A percentile compares a stretch with the other conserved stretches of the same genome.
phyloP scores from a whole-genome alignment of 2,888 invertebrate genomes.

The Dryomyza anilis region DNA sequence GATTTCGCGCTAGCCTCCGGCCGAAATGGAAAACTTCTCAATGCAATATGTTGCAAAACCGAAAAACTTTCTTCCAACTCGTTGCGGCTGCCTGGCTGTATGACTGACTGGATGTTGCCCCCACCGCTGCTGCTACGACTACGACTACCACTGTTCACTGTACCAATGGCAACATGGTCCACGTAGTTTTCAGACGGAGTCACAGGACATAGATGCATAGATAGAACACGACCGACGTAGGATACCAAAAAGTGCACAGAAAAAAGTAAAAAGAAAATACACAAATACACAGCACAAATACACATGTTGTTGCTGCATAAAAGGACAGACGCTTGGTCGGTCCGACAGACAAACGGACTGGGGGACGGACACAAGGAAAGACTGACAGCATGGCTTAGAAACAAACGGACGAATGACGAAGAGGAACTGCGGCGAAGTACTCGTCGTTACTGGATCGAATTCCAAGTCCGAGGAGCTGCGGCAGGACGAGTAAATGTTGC shows the following conservation, averaged over 20 bases:
- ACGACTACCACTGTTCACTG: no score
- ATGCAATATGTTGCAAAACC: slow-evolving; percentile 36
- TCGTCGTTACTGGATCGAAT: no score
- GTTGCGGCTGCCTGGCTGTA: slow-evolving; percentile 1
- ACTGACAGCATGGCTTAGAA: no score
- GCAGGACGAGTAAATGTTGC: no score
- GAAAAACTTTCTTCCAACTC: slow-evolving; percentile 8
- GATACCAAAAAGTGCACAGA: background rate
- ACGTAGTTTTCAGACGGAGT: background rate
- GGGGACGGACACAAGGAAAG: no score
- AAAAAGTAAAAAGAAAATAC: background rate
- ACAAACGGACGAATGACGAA: background rate
- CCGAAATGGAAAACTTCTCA: slow-evolving; percentile 37
- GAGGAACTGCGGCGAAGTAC: background rate
- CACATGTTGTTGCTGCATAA: background rate
- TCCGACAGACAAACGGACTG: background rate
- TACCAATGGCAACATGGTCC: background rate
- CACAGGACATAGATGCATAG: slow-evolving; percentile 5
- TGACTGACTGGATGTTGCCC: background rate
- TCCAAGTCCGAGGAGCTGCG: background rate
- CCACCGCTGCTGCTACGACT: no score
- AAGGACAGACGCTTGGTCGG: background rate
- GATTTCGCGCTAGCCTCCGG: slow-evolving; percentile 33
- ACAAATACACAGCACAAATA: background rate
- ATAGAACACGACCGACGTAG: slow-evolving; percentile 1